Evolutionary conservation across 2,888 invertebrate species (phyloP), one percentile per base, ranked within the genome.

Genomic region (Laothoe populi): DNA sequence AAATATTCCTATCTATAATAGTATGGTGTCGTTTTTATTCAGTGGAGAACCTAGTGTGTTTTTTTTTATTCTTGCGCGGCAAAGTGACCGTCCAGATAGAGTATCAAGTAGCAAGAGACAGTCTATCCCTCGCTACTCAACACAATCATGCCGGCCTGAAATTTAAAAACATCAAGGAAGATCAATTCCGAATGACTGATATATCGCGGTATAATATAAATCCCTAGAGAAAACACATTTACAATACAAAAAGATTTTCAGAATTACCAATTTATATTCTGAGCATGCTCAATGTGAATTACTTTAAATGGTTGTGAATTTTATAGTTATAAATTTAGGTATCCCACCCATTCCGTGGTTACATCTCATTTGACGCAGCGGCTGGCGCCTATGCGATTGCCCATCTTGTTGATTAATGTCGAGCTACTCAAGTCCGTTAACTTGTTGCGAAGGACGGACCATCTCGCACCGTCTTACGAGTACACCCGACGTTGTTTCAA

Each of bases 341-440:
- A n/a, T 59, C 19, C 24, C 45, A 10, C 16, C 8, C 48, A 44
- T 46, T 46, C 60, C 61, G 65, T 62, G 68, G 70, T 53, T 65
- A 73, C 65, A 73, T 77, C 68, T 77, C 72, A 77, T 77, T 79
- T 72, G 71, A 66, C 65, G 64, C 64, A 66, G 69, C 75, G 73
- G 62, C 70, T 62, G 64, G 66, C 76, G 70, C 72, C 74, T 74
- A 73, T 68, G 68, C 72, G 72, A 76, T 79, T 77, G 78, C 77
- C 75, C 77, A 78, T 82, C 78, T 73, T 70, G 71, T 81, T 88
- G 87, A 88, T 88, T 84, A 86, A 88, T 88, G 83, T 69, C 77
- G 75, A 75, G 75, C 75, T 77, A 73, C 71, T 73, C 68, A 66
- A 79, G 75, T 73, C 71, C 70, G 75, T 74, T 83, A 83, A 85